These are phyloP conservation scores for Gymnogyps californianus DNA, from an alignment of 2,113 vertebrate genomes.

Conservation along the genomic window DNA sequence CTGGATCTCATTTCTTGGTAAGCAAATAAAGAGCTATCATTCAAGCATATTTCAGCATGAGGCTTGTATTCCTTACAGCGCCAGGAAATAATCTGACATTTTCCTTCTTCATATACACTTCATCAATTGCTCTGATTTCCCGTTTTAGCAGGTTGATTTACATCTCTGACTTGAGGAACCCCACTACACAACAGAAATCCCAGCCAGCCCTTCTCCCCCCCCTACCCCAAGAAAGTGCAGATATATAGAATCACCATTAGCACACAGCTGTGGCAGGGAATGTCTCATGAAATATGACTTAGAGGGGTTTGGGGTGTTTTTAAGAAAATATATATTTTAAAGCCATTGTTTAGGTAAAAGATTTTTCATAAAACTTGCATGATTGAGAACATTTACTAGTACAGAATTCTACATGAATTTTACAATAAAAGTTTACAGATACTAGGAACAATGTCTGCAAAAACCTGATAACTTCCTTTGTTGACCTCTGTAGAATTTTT, in stretches of 20 bases:
- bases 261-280: background rate
- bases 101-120: background rate
- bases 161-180: background rate
- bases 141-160: background rate
- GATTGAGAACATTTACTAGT: background rate
- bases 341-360: background rate
- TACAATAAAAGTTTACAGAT: background rate
- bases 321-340: background rate
- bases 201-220: background rate
- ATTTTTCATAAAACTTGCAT: background rate
- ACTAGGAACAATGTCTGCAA: background rate
- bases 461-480: background rate
- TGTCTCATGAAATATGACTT: background rate
- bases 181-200: background rate
- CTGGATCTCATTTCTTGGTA: conserved; percentile 79
- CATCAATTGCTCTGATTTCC: background rate
- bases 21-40: conserved; percentile 7
- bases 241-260: background rate
- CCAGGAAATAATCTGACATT: background rate
- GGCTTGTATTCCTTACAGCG: background rate
- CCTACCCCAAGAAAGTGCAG: background rate
- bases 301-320: accelerated
- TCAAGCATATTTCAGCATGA: background rate
- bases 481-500: background rate
- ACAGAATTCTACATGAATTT: background rate